Base-by-base conservation (phyloP, 2,797 vertebrate species). In the Malacoctenus gilli region DNA sequence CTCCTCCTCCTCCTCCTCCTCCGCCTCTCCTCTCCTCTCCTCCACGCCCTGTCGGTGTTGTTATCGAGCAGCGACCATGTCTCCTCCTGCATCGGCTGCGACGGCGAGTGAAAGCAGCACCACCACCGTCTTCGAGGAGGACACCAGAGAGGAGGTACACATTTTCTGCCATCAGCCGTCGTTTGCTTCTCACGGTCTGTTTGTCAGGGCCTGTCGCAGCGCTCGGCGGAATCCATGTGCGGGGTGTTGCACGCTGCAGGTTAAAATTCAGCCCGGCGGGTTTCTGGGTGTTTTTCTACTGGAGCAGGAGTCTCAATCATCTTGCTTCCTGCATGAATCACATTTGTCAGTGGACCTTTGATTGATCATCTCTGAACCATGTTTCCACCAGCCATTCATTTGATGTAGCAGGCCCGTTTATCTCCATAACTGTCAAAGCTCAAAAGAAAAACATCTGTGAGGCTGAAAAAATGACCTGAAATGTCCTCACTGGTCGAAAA, bases 21-120 rank as follows among this genome's bases (percentile, higher is more conserved):
- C 37, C 54, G 67, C 54, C 47, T 18, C 66, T 51, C 12, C 30
- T n/a, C 9, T 28, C 25, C 4, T 42, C 2, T 51, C 25, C 30
- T 69, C 50, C 87, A 83, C 84, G 77, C 84, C 87, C 83, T 70
- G 31, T 62, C 59, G 38, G 48, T 40, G 54, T 58, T 12, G 21
- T 36, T 69, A 23, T 36, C 72, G 14, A 16, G n/a, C n/a, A n/a
- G n/a, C 58, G 62, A 88, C 42, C 80, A 93, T 93, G 95, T 95
- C 94, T 88, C 82, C 94, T 51, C 94, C 94, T 49, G 84, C 93
- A 42, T 94, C 95, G 70, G 95, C 94, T 61, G 94, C 93, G 78
- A 90, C 90, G 19, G 93, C 91, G 71, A 93, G 85, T 72, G 92
- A 91, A 46, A 92, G 87, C 89, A 91, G 74, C 14, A 64, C 38